Evolutionary conservation across 2,113 vertebrate genomes (phyloP).

Genomic region (Megaceryle torquata): DNA sequence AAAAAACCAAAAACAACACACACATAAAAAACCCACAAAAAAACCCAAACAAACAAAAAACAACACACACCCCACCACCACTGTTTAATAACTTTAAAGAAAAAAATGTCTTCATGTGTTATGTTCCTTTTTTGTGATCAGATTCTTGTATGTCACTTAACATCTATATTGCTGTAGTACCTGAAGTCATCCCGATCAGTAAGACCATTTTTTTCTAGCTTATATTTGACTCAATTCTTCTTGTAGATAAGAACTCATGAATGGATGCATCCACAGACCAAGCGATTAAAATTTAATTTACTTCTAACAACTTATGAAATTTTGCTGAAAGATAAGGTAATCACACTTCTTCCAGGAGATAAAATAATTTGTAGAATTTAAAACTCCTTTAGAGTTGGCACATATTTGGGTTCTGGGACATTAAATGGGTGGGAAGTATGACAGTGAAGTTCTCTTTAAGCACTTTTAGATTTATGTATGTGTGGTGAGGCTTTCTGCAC

Average conservation of each 20-base stretch:
- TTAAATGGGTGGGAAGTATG: not conserved
- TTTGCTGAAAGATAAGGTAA: slow-evolving; percentile 86
- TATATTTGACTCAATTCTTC: slow-evolving; percentile 25
- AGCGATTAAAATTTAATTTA: slow-evolving; percentile 93
- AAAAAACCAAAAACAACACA: not conserved
- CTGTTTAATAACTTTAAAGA: not conserved
- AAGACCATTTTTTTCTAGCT: not conserved
- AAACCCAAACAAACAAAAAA: not conserved
- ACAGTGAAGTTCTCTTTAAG: not conserved
- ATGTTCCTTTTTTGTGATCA: not conserved
- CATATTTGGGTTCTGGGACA: not conserved
- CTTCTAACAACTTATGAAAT: slow-evolving; percentile 96
- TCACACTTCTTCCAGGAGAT: not conserved
- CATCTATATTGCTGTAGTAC: not conserved
- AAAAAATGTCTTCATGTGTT: not conserved
- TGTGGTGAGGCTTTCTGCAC: not conserved
- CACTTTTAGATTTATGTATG: not conserved
- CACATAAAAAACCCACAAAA: not conserved
- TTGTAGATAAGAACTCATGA: slow-evolving; percentile 93
- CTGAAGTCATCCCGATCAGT: not conserved
- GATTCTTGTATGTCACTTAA: not conserved
- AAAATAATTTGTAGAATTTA: not conserved
- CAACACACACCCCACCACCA: not conserved
- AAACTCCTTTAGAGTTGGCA: not conserved
- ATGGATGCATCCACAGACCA: slow-evolving; percentile 95